Evolutionary conservation across 1,140 invertebrate genomes (phyloP).

Genomic region (Atopsyche davidsoni): DNA sequence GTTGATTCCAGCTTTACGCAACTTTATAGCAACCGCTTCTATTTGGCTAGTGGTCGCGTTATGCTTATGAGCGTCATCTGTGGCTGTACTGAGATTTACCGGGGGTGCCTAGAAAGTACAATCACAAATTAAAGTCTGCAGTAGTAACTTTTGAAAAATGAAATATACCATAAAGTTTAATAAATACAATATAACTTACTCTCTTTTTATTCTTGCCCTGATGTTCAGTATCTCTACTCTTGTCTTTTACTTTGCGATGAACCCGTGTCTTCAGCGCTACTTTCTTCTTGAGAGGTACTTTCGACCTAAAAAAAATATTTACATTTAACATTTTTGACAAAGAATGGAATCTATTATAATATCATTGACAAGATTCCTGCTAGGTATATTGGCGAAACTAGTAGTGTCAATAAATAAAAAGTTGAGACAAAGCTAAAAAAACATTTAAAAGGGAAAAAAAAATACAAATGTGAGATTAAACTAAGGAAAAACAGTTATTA

Average conservation of each 20-base stretch:
- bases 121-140: not conserved
- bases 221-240: constrained; percentile 32
- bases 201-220: constrained; percentile 46
- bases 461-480: too few relatives aligned
- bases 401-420: too few relatives aligned
- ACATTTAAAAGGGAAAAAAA: too few relatives aligned
- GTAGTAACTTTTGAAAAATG: not conserved
- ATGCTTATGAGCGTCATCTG: constrained; percentile 21
- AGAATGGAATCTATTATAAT: not conserved
- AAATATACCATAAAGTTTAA: not conserved
- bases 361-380: too few relatives aligned
- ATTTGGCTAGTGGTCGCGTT: constrained; percentile 11
- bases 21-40: constrained; percentile 27
- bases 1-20: constrained; percentile 23
- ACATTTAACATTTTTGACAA: too few relatives aligned
- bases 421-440: too few relatives aligned
- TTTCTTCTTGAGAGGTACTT: constrained; percentile 69
- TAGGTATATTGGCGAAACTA: too few relatives aligned
- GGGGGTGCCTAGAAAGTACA: constrained; percentile 18
- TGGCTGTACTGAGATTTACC: not conserved
- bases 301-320: constrained; percentile 47
- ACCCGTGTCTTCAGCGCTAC: constrained; percentile 54
- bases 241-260: constrained; percentile 50
- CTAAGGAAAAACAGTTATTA: too few relatives aligned
- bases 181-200: constrained; percentile 33